Conservation (phyloP, 1,140 invertebrate genomes). For the Pachyrhynchus sulphureomaculatus region DNA sequence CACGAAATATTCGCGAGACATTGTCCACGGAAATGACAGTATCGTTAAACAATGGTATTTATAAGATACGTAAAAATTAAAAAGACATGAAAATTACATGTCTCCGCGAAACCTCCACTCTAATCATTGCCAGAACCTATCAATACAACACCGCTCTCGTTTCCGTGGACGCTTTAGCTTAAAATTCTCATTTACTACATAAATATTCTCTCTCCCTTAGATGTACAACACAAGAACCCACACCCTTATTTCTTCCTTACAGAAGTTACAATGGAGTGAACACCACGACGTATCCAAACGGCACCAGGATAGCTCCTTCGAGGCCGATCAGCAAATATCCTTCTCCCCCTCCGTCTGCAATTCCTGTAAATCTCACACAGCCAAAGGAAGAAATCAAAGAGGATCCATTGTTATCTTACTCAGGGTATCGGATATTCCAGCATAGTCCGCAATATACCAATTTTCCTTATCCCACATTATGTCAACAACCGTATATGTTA, state of each 20-base stretch:
- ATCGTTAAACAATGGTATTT: too few species aligned
- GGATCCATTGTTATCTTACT: slow-evolving; percentile 35
- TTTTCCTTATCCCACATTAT: slow-evolving; percentile 40
- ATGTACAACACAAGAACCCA: slow-evolving; percentile 24
- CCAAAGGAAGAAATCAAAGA: slow-evolving; percentile 43
- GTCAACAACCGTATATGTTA: slow-evolving; percentile 42
- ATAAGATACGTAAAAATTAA: too few species aligned
- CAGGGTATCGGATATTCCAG: slow-evolving; percentile 37
- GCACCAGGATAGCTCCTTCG: slow-evolving; percentile 41
- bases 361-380: slow-evolving; percentile 48
- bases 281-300: slow-evolving; percentile 43
- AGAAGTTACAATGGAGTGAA: slow-evolving; percentile 48
- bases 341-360: slow-evolving; percentile 41
- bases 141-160: too few species aligned
- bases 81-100: too few species aligned
- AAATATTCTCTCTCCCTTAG: slow-evolving; percentile 19
- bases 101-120: too few species aligned
- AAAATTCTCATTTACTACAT: background rate
- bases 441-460: slow-evolving; percentile 34
- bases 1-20: too few species aligned
- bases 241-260: slow-evolving; percentile 29
- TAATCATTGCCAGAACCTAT: too few species aligned
- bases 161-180: too few species aligned
- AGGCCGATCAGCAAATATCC: slow-evolving; percentile 44
- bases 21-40: too few species aligned